phyloP scores from a whole-genome alignment of 2,888 invertebrate species.

The Mellilla xanthometata region DNA sequence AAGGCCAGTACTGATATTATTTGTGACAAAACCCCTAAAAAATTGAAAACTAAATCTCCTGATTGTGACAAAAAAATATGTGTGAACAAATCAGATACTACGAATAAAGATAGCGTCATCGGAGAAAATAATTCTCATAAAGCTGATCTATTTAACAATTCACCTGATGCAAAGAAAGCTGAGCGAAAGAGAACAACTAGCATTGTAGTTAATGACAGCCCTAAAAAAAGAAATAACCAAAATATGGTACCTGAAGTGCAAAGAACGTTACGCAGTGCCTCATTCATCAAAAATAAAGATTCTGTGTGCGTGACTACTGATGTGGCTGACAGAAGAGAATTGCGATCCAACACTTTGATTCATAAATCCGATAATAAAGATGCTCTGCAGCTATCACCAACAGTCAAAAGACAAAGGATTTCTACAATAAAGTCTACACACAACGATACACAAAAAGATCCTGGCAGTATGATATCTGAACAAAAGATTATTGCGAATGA shows the following conservation, averaged over 20 bases:
- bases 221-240: neutral
- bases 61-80: no score
- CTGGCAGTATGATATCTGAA: no score
- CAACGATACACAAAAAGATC: neutral
- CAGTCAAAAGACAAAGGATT: neutral
- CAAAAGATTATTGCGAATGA: no score
- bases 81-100: no score
- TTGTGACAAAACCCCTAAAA: no score
- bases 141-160: neutral
- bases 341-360: neutral
- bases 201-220: neutral
- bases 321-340: no score
- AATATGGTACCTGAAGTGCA: neutral
- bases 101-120: no score
- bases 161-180: neutral
- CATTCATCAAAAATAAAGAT: conserved; percentile 1
- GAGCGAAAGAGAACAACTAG: conserved; percentile 2
- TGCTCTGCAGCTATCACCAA: no score
- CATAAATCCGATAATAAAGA: neutral
- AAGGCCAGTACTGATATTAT: neutral
- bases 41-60: no score
- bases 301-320: neutral
- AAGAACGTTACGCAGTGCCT: conserved; percentile 14
- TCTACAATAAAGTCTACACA: neutral
- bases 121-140: no score